Conservation (phyloP, 2,797 vertebrate genomes). For the Dromococcyx pavoninus region DNA sequence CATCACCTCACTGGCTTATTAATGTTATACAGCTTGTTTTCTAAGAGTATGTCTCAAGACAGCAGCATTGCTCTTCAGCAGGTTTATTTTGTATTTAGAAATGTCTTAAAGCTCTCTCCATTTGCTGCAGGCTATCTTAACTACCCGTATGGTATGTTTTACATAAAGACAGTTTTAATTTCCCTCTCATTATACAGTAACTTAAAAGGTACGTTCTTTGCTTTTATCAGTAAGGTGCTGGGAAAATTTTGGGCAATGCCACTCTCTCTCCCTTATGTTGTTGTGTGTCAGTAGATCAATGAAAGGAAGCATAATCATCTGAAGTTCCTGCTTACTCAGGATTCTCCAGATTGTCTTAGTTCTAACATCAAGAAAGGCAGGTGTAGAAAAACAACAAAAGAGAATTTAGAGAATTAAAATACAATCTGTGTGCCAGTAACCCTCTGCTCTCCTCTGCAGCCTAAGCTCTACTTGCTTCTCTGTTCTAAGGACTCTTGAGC, state of each 20-base stretch:
- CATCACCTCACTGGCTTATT: background rate
- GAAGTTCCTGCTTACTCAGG: background rate
- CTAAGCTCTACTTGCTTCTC: background rate
- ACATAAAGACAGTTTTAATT: background rate
- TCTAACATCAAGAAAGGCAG: background rate
- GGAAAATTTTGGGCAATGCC: background rate
- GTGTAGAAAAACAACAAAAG: background rate
- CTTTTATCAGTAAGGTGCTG: background rate
- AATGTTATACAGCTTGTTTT: background rate
- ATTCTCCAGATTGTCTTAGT: background rate
- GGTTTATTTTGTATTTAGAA: background rate
- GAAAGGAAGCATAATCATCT: background rate
- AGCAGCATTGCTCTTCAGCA: background rate
- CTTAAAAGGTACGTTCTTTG: background rate
- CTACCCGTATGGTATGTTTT: background rate
- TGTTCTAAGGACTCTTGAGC: background rate
- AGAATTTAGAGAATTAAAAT: background rate
- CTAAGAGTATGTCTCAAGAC: background rate
- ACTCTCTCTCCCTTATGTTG: background rate
- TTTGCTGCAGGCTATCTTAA: background rate
- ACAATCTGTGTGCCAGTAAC: background rate
- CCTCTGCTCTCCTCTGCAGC: background rate
- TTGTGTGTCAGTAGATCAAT: background rate
- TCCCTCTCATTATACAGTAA: background rate
- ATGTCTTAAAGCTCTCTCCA: background rate